Conservation (phyloP, 2,797 vertebrate genomes). For the Cygnus olor region DNA sequence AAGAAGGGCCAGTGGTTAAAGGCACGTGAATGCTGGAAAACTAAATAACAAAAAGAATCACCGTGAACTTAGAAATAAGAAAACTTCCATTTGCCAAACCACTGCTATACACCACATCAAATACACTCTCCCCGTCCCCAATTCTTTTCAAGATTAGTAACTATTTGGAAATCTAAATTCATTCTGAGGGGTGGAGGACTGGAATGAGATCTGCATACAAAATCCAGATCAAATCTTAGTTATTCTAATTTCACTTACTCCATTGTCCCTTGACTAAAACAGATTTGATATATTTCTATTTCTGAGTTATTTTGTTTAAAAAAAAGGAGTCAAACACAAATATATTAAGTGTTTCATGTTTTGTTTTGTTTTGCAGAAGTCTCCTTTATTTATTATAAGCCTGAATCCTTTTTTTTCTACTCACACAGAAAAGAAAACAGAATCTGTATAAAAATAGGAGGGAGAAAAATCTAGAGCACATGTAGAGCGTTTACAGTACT, state of each 20-base stretch:
- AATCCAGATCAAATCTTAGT: slow-evolving; percentile 6
- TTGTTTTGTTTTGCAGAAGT: not conserved
- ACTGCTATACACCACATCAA: not conserved
- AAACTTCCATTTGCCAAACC: not conserved
- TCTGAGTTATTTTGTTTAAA: not conserved
- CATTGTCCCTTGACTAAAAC: not conserved
- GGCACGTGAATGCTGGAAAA: not conserved
- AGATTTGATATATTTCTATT: not conserved
- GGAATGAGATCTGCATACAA: not conserved
- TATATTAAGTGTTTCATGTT: not conserved
- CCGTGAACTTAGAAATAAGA: not conserved
- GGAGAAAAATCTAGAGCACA: not conserved
- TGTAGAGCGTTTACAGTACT: not conserved
- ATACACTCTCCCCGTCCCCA: not conserved
- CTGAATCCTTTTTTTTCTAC: not conserved
- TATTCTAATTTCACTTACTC: slow-evolving; percentile 1
- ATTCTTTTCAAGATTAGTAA: slow-evolving; percentile 5
- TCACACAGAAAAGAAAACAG: not conserved
- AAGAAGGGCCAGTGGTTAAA: not conserved
- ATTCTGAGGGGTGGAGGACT: not conserved
- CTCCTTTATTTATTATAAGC: not conserved
- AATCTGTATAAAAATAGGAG: slow-evolving; percentile 24
- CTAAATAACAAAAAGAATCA: not conserved
- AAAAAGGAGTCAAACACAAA: not conserved
- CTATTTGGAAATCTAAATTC: slow-evolving; percentile 48